Percentiles rank a stretch among this genome's conserved stretches.
Evolutionary conservation across 2,797 vertebrate genomes (phyloP).

Genomic region (Heteromormyrus szaboi): DNA sequence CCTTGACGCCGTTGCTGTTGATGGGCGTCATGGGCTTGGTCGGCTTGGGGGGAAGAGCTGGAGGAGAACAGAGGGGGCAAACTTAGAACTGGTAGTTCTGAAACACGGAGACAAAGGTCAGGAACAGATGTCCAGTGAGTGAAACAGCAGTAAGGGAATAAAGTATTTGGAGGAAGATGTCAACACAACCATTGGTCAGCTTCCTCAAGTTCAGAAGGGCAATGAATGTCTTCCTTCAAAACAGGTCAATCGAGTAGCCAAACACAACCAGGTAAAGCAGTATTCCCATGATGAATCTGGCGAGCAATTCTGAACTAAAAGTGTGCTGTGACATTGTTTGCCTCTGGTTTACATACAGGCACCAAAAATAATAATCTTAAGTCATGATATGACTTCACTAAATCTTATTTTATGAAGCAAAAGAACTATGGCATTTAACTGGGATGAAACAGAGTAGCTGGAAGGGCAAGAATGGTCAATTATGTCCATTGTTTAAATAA

Average conservation of each 20-base stretch:
- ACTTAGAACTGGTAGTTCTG: neutral
- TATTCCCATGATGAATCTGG: neutral
- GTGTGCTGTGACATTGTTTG: neutral
- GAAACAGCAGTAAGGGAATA: neutral
- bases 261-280: neutral
- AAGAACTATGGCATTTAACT: neutral
- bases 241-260: neutral
- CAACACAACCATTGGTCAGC: neutral
- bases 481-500: neutral
- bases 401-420: neutral
- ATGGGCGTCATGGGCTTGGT: conserved; percentile 75
- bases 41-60: conserved; percentile 93
- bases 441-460: neutral
- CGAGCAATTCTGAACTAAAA: neutral
- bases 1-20: conserved; percentile 68
- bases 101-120: neutral
- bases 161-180: neutral
- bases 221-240: neutral
- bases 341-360: neutral
- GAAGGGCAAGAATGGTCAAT: neutral
- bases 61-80: conserved; percentile 29
- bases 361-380: neutral
- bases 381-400: neutral
- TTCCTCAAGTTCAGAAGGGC: neutral
- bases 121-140: neutral